phyloP scores from a whole-genome alignment of 2,113 vertebrate species.

The Acrocephalus kingi region DNA sequence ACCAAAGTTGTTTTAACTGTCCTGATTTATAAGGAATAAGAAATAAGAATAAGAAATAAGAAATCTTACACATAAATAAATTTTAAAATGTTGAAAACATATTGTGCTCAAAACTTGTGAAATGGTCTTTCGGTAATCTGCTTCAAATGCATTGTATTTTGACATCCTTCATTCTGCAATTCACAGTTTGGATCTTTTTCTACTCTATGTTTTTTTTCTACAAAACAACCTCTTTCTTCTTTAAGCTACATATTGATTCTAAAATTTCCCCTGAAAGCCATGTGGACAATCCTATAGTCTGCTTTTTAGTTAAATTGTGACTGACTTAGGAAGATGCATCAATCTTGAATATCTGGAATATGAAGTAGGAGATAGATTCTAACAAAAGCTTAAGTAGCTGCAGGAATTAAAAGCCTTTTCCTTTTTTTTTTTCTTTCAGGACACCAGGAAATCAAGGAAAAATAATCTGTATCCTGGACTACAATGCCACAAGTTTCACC shows the following conservation, averaged over 20 bases:
- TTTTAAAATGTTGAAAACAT: neutral
- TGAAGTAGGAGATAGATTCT: neutral
- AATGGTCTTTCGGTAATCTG: neutral
- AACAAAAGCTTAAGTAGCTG: neutral
- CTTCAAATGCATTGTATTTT: neutral
- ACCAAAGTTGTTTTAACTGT: neutral
- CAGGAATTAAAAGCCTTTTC: accelerated
- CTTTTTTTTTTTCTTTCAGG: neutral
- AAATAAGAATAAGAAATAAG: neutral
- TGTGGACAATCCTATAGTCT: neutral
- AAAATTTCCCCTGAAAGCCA: neutral
- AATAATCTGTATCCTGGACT: neutral
- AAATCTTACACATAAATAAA: neutral
- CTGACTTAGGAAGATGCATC: neutral
- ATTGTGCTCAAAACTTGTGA: neutral
- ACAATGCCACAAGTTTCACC: neutral
- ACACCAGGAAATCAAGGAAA: neutral
- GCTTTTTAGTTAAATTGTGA: neutral
- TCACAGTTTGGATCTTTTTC: neutral
- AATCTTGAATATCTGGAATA: neutral
- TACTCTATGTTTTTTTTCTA: neutral
- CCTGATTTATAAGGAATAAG: neutral
- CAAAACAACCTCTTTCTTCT: neutral
- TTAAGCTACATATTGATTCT: neutral
- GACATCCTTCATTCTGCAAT: neutral